Base-by-base conservation (phyloP, 2,797 vertebrate genomes). In the Rachycentron canadum region DNA sequence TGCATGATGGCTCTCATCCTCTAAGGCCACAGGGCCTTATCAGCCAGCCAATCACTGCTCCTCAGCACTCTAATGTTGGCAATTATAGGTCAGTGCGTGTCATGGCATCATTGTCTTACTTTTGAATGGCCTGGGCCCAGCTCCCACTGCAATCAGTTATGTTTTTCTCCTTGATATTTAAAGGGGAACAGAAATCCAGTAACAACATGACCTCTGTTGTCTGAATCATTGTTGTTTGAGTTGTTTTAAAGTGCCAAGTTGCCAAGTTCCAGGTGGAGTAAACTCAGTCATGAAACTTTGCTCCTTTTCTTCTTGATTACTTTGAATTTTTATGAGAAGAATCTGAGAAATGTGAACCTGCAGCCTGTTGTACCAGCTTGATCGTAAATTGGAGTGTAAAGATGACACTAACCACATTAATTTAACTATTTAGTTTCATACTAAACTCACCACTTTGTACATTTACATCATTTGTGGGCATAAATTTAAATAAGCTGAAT, bases 71-170 rank as follows among this genome's bases (percentile, higher is more conserved):
- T 78, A 83, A 86, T 91, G 90, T 81, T 85, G 84, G 78, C 85
- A 93, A 94, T 95, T 94, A 95, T 89, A 92, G 93, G 94, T 94
- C 94, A 95, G 79, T 4, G 25, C 60, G 78, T 93, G 89, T 88
- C 91, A 90, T 76, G 45, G 50, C 75, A 85, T 90, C 91, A 83
- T 91, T 91, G 91, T 93, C 87, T 88, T 67, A 53, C 28, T 63
- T 84, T 73, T 81, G 69, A 92, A 85, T 81, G 73, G 76, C 77
- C 90, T 78, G 43, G 69, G 28, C 69, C 57, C 34, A 69, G 61
- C 68, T 82, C 70, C 71, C 7, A 3, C 67, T 62, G 84, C 86
- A 90, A 80, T 90, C 78, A 83, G 62, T 82, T 76, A 30, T 80
- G 55, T 88, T 89, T 72, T 76, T 81, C 62, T 73, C 57, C 41